Conservation (phyloP, 2,888 invertebrate species). For the Agrochola macilenta region DNA sequence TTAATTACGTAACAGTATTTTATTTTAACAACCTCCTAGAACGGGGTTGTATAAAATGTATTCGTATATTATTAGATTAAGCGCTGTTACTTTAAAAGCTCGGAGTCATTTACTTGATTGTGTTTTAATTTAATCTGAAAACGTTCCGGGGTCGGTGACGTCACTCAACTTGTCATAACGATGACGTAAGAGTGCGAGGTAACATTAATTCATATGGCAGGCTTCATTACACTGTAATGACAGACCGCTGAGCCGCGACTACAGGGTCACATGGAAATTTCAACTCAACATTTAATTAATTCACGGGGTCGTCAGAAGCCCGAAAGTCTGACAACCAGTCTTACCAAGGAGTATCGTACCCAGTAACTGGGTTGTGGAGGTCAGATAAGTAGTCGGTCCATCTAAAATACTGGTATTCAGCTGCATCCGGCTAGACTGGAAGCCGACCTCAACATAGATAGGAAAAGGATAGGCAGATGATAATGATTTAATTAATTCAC, state of each 20-base stretch:
- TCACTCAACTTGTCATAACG: conserved; percentile 52
- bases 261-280: conserved; percentile 12
- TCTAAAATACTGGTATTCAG: too few relatives aligned
- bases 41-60: conserved; percentile 20
- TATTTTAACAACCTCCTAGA: conserved; percentile 11
- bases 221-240: conserved; percentile 50
- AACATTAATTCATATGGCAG: conserved; percentile 54
- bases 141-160: conserved; percentile 29
- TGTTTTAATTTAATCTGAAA: conserved; percentile 48
- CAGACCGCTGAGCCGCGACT: conserved; percentile 21
- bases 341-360: too few relatives aligned
- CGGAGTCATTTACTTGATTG: conserved; percentile 54
- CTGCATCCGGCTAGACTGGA: too few relatives aligned
- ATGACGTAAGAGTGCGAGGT: conserved; percentile 47
- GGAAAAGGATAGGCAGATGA: too few relatives aligned
- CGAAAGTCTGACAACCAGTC: too few relatives aligned
- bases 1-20: conserved; percentile 38
- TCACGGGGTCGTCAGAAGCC: not conserved
- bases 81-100: conserved; percentile 58
- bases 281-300: conserved; percentile 25
- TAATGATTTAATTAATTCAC: conserved; percentile 26
- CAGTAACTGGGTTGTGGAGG: too few relatives aligned
- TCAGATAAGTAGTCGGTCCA: too few relatives aligned
- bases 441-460: too few relatives aligned
- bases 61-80: conserved; percentile 45